A percentile compares a stretch with the other conserved stretches of the same genome.
These are phyloP conservation scores for Eledona agricola DNA, from an alignment of 2,888 invertebrate genomes.

Conservation along the genomic window DNA sequence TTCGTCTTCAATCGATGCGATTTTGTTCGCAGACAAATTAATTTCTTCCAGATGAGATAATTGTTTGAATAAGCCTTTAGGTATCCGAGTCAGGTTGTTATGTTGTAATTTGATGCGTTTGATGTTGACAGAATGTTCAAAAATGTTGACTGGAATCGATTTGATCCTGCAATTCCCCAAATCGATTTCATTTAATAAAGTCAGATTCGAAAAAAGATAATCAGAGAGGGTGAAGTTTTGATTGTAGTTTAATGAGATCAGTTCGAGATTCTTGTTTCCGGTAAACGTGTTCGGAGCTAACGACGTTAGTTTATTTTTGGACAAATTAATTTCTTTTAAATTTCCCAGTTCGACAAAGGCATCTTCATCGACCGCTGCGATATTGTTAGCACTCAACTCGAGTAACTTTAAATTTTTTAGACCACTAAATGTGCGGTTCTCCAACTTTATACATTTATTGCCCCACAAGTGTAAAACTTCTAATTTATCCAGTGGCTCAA, in stretches of 20 bases:
- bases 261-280: conserved; percentile 67
- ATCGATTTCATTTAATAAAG: conserved; percentile 50
- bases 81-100: conserved; percentile 64
- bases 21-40: conserved; percentile 34
- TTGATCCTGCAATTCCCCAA: conserved; percentile 60
- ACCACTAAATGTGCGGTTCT: conserved; percentile 70
- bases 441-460: conserved; percentile 61
- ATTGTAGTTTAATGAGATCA: conserved; percentile 65
- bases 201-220: conserved; percentile 65
- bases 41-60: conserved; percentile 39
- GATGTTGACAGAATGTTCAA: conserved; percentile 69
- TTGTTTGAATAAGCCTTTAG: conserved; percentile 68
- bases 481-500: conserved; percentile 70
- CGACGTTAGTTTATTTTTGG: conserved; percentile 60
- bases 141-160: conserved; percentile 69
- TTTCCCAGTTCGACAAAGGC: conserved; percentile 66
- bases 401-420: conserved; percentile 71
- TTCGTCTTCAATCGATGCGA: conserved; percentile 67
- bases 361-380: conserved; percentile 69
- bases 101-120: conserved; percentile 69
- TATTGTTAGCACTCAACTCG: conserved; percentile 74
- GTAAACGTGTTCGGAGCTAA: conserved; percentile 61
- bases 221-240: conserved; percentile 40
- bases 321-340: not conserved
- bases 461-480: conserved; percentile 71